phyloP scores from a whole-genome alignment of 2,113 vertebrate genomes.

The Octodon degus region DNA sequence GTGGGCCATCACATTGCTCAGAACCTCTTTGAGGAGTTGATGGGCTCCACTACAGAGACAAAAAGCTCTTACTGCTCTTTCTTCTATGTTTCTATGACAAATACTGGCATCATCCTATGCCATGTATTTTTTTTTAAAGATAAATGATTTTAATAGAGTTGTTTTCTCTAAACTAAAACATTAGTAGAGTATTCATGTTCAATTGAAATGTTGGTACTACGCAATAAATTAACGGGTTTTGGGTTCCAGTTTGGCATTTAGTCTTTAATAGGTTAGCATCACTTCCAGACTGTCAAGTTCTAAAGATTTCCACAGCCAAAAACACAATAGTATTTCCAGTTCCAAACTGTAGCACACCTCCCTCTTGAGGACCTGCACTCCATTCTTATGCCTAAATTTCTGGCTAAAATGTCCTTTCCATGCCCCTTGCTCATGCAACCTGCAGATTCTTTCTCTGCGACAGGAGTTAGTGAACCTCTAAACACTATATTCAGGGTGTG shows the following conservation, averaged over 20 bases:
- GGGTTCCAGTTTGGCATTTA: not conserved
- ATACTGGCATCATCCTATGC: not conserved
- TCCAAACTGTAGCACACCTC: not conserved
- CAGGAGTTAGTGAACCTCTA: not conserved
- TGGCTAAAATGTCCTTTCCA: not conserved
- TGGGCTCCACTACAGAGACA: not conserved
- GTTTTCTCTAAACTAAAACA: not conserved
- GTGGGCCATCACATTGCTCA: not conserved
- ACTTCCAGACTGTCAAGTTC: not conserved
- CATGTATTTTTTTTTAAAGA: not conserved
- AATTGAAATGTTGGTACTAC: not conserved
- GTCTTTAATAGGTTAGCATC: not conserved
- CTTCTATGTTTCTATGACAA: not conserved
- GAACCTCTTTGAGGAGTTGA: not conserved
- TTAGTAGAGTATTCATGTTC: not conserved
- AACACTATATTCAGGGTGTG: not conserved
- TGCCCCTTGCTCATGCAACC: not conserved
- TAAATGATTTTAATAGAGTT: not conserved
- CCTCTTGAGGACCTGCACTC: not conserved
- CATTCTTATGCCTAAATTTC: not conserved
- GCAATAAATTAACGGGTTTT: not conserved
- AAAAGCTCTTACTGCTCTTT: not conserved
- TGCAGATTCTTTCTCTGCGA: not conserved
- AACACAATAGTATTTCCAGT: not conserved
- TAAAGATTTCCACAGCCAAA: not conserved